Conservation (phyloP, 2,113 vertebrate genomes). For the Calyptommatus sinebrachiatus region DNA sequence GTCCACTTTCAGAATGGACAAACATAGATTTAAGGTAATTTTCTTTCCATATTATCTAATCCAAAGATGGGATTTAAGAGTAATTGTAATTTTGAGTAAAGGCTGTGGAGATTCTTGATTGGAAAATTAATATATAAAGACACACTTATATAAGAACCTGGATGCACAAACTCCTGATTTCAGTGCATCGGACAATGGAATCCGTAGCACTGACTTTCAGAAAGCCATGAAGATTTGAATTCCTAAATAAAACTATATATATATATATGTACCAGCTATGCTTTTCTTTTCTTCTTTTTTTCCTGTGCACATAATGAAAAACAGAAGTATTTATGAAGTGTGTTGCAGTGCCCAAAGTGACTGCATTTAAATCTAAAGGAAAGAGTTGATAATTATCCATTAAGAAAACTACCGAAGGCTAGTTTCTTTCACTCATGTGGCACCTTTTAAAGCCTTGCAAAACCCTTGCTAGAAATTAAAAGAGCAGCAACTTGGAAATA, state of each 20-base stretch:
- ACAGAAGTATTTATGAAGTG: slow-evolving; percentile 18
- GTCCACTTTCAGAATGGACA: no score
- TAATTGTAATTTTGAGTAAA: neutral
- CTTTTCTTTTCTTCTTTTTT: neutral
- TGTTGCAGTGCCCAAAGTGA: neutral
- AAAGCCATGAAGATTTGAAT: neutral
- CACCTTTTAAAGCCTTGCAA: slow-evolving; percentile 18
- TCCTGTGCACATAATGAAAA: slow-evolving; percentile 6
- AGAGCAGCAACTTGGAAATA: slow-evolving; percentile 20
- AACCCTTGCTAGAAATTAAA: slow-evolving; percentile 28
- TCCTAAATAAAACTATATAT: neutral
- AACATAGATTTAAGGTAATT: no score
- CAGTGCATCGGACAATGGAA: neutral
- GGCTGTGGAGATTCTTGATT: neutral
- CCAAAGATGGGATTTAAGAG: no score
- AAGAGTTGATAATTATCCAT: slow-evolving; percentile 29
- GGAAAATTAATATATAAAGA: neutral
- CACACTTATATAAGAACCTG: neutral
- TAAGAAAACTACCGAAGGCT: slow-evolving; percentile 28
- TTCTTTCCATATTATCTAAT: no score
- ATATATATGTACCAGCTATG: neutral
- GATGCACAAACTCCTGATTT: neutral
- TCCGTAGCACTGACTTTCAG: neutral
- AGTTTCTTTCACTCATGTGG: slow-evolving; percentile 22
- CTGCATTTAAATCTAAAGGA: slow-evolving; percentile 28